phyloP scores from a whole-genome alignment of 2,113 vertebrate species.

The Scatophagus argus region DNA sequence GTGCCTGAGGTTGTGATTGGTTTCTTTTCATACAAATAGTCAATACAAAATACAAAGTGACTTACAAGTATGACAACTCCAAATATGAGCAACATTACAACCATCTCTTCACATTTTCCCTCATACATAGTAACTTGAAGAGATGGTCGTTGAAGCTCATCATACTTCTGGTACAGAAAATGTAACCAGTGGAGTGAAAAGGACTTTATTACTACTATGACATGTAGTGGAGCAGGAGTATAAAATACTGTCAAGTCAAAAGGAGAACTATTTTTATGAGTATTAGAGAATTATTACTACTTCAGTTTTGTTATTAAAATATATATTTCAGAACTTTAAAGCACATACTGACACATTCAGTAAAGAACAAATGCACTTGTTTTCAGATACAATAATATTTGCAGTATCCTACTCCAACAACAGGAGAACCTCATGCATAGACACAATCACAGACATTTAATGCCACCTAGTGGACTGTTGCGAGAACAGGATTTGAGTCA shows the following conservation, averaged over 20 bases:
- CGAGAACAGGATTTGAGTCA: background rate
- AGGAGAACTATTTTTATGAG: background rate
- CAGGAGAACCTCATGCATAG: background rate
- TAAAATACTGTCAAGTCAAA: background rate
- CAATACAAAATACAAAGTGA: too few relatives aligned
- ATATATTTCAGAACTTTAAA: background rate
- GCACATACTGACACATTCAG: background rate
- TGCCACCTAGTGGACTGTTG: conserved; percentile 73
- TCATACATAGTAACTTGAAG: too few relatives aligned
- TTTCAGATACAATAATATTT: background rate
- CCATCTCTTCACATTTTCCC: background rate
- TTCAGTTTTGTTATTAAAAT: background rate
- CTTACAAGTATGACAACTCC: too few relatives aligned
- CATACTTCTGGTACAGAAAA: background rate
- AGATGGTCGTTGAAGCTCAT: too few relatives aligned
- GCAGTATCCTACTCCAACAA: background rate
- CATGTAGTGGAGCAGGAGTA: background rate
- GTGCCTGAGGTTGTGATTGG: too few relatives aligned
- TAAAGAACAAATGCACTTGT: background rate
- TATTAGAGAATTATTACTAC: background rate
- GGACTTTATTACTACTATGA: background rate
- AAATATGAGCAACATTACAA: too few relatives aligned
- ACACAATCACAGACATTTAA: conserved; percentile 18
- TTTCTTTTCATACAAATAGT: background rate
- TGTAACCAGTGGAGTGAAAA: background rate